phyloP scores from a whole-genome alignment of 2,888 invertebrate species.

The Lamellibrachia columna region DNA sequence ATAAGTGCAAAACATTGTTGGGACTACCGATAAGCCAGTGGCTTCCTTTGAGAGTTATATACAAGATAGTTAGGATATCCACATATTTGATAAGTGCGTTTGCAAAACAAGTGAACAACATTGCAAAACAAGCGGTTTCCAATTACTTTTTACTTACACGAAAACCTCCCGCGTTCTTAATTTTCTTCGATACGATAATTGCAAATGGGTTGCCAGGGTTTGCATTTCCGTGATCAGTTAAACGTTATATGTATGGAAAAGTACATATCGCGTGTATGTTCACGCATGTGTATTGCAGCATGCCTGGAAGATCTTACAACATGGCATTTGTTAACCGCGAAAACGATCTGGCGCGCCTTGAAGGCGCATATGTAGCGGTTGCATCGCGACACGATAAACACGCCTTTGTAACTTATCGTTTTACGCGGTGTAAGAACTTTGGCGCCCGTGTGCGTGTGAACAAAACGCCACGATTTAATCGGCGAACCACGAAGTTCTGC shows the following conservation, averaged over 20 bases:
- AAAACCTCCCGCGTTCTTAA: no score
- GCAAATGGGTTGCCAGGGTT: neutral
- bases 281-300: neutral
- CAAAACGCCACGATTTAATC: neutral
- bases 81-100: no score
- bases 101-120: no score
- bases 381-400: neutral
- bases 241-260: neutral
- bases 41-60: no score
- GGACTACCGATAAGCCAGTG: no score
- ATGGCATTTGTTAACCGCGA: neutral
- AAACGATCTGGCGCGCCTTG: neutral
- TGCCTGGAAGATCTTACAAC: neutral
- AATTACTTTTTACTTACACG: no score
- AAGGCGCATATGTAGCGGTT: neutral
- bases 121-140: no score
- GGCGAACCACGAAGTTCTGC: neutral
- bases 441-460: neutral
- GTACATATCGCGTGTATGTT: neutral
- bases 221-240: neutral
- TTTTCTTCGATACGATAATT: neutral
- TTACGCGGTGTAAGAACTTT: neutral
- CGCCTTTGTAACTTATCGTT: neutral
- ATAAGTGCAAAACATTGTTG: no score
- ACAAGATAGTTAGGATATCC: no score